phyloP scores from a whole-genome alignment of 2,113 vertebrate species.

The Salvator merianae region DNA sequence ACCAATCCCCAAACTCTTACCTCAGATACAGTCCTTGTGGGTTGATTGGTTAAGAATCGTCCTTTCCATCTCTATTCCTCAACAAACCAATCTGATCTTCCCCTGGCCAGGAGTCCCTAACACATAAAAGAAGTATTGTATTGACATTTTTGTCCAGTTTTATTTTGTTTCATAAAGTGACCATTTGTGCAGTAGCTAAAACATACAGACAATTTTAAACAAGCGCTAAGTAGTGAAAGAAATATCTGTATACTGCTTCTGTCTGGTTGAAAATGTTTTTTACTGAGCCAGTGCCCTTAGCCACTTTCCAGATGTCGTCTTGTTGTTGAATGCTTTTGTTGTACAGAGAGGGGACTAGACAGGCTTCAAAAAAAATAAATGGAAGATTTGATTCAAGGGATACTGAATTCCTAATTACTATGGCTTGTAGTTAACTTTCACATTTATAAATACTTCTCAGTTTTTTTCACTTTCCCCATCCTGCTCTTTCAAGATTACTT shows the following conservation, averaged over 20 bases:
- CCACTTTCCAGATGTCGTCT: background rate
- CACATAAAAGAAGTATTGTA: background rate
- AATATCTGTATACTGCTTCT: background rate
- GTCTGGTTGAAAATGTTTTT: slow-evolving; percentile 8
- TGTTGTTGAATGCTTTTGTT: background rate
- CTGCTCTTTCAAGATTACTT: background rate
- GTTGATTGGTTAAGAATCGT: slow-evolving; percentile 51
- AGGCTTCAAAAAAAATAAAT: background rate
- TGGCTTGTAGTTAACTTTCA: background rate
- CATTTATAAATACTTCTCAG: background rate
- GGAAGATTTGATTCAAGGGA: background rate
- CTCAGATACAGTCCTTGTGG: slow-evolving; percentile 38
- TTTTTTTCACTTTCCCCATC: slow-evolving; percentile 8
- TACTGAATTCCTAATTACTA: slow-evolving; percentile 7
- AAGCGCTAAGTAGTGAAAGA: background rate
- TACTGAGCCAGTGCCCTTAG: background rate
- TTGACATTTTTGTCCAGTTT: slow-evolving; percentile 22
- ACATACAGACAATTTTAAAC: background rate
- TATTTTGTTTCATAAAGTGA: background rate
- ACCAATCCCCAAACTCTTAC: slow-evolving; percentile 43
- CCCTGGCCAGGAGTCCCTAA: slow-evolving; percentile 25
- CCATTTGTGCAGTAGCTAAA: slow-evolving; percentile 1
- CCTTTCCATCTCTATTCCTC: slow-evolving; percentile 44
- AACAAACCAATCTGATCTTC: slow-evolving; percentile 24
- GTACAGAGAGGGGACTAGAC: background rate